A percentile compares a stretch with the other conserved stretches of the same genome.
phyloP scores from a whole-genome alignment of 2,888 invertebrate genomes.

The Caenorhabditis macrosperma region DNA sequence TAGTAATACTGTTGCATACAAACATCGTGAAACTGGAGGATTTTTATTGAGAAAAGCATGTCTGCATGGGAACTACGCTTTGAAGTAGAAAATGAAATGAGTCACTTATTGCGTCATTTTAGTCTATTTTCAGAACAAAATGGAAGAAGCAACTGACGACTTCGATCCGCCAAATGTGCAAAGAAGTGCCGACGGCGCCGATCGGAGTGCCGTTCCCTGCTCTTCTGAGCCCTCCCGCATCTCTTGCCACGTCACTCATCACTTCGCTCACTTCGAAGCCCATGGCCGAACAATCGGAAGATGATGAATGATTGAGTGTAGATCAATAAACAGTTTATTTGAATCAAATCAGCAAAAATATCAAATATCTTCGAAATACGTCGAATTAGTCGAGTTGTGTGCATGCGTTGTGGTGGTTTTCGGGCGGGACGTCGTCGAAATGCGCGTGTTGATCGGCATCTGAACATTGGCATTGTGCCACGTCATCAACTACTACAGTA shows the following conservation, averaged over 20 bases:
- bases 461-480: background rate
- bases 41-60: too few relatives aligned
- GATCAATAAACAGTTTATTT: background rate
- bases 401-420: background rate
- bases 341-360: background rate
- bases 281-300: background rate
- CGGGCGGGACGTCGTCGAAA: background rate
- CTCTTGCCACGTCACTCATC: constrained; percentile 25
- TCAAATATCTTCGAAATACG: constrained; percentile 4
- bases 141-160: constrained; percentile 91
- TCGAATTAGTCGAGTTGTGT: background rate
- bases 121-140: constrained; percentile 48
- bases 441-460: constrained; percentile 5
- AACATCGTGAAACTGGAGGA: too few relatives aligned
- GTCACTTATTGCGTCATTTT: too few relatives aligned
- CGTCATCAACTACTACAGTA: background rate
- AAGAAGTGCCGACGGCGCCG: constrained; percentile 83
- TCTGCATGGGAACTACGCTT: too few relatives aligned
- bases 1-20: too few relatives aligned
- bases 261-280: background rate
- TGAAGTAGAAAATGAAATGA: too few relatives aligned
- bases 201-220: constrained; percentile 38
- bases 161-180: constrained; percentile 90
- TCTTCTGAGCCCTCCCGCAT: constrained; percentile 17
- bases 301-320: background rate